Evolutionary conservation across 2,113 vertebrate genomes (phyloP).

Genomic region (Bos taurus): ARS-UCD2.0 NC_037351.1:49594001-49594500

Average conservation of each 20-base stretch:
- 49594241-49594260: background rate
- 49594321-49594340: background rate
- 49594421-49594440: background rate
- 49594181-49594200: background rate
- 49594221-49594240: background rate
- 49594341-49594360: background rate
- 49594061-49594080: fast-evolving
- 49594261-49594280: background rate
- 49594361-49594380: background rate
- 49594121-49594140: background rate
- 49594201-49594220: background rate
- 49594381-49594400: background rate
- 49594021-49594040: background rate
- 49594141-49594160: background rate
- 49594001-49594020: background rate
- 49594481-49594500: background rate
- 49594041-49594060: background rate
- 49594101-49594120: background rate
- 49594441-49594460: background rate
- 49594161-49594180: background rate
- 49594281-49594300: background rate
- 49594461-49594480: background rate
- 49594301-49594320: background rate
- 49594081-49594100: background rate
- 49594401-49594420: background rate